Percentiles rank a stretch among this genome's conserved stretches.
phyloP scores from a whole-genome alignment of 2,797 vertebrate species.

The Eulemur mongoz region DNA sequence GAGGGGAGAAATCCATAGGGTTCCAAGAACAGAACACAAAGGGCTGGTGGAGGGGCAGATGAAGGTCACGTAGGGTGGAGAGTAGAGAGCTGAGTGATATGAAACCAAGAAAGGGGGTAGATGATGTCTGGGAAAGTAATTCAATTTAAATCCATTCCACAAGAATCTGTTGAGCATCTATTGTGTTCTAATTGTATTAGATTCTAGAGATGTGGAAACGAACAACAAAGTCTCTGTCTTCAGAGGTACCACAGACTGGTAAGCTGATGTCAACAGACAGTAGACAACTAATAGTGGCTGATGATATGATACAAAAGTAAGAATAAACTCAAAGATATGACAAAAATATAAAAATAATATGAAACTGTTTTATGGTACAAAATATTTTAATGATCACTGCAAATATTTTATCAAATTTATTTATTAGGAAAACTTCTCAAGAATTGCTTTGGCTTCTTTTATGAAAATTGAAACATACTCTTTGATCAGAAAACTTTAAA shows the following conservation, averaged over 20 bases:
- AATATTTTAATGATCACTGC: not conserved
- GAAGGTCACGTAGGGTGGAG: too few relatives aligned
- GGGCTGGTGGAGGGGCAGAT: not conserved
- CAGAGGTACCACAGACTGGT: not conserved
- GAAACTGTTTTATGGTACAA: not conserved
- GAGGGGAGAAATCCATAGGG: not conserved
- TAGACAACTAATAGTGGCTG: not conserved
- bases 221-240: not conserved
- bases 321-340: not conserved
- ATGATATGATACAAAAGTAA: not conserved
- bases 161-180: not conserved
- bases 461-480: conserved; percentile 12
- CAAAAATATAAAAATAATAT: not conserved
- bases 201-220: not conserved
- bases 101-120: not conserved
- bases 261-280: not conserved
- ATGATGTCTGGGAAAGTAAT: not conserved
- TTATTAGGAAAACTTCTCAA: conserved; percentile 5
- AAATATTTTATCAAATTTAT: not conserved
- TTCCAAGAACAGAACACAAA: not conserved
- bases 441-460: conserved; percentile 17
- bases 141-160: not conserved
- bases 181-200: not conserved
- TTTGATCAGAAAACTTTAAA: conserved; percentile 26
- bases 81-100: not conserved